phyloP scores from a whole-genome alignment of 2,797 vertebrate species.

The Acridotheres tristis region DNA sequence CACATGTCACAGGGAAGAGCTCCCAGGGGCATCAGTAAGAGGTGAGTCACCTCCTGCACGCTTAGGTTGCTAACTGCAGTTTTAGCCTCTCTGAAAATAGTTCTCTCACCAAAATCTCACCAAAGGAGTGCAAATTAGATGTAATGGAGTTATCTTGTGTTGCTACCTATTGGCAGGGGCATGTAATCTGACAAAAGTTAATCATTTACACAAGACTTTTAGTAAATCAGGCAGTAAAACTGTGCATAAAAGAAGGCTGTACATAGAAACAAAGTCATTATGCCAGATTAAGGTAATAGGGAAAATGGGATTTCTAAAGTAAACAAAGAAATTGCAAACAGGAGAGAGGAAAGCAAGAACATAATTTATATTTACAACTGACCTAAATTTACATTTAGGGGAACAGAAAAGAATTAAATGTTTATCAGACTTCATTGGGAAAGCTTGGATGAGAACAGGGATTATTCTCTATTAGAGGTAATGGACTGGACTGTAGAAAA shows the following conservation, averaged over 20 bases:
- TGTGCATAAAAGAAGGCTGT: background rate
- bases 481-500: background rate
- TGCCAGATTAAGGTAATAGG: background rate
- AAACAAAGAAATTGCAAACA: background rate
- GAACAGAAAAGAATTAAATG: background rate
- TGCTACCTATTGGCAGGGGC: background rate
- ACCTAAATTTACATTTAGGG: background rate
- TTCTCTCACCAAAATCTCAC: background rate
- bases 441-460: background rate
- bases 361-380: background rate
- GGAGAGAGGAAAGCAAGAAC: background rate
- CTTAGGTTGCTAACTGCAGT: background rate
- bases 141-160: background rate
- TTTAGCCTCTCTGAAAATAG: background rate
- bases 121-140: background rate
- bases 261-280: background rate
- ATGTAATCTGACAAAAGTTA: background rate
- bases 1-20: accelerated
- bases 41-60: background rate
- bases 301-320: slow-evolving; percentile 1
- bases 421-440: background rate
- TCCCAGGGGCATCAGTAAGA: background rate
- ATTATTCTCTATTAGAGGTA: background rate
- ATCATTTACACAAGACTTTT: background rate
- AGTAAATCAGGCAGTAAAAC: background rate